Evolutionary conservation across 2,888 invertebrate genomes (phyloP).

Genomic region (Himalopsyche kuldschensis): DNA sequence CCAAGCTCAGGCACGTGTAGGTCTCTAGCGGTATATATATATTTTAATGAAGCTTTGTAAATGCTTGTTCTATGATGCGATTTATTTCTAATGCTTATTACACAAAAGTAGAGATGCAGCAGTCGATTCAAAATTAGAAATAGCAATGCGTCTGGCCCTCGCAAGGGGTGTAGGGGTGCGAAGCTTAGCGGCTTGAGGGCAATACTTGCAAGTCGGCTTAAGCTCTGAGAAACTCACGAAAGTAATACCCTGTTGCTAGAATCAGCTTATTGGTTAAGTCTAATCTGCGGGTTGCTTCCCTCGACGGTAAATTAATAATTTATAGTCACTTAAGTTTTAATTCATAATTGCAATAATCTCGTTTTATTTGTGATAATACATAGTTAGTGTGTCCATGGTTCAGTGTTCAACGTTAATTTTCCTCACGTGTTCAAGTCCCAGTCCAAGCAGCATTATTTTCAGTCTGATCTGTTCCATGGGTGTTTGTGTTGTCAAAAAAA

Average conservation of each 20-base stretch:
- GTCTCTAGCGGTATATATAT: too few species aligned
- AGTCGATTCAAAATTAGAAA: background rate
- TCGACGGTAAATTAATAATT: background rate
- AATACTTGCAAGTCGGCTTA: background rate
- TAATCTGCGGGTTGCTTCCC: conserved; percentile 7
- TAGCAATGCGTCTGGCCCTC: background rate
- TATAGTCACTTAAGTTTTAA: background rate
- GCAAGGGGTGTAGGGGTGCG: background rate
- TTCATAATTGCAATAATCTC: background rate
- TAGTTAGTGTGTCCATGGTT: too few species aligned
- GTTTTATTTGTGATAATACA: background rate
- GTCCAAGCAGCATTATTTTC: too few species aligned
- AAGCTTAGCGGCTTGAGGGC: background rate
- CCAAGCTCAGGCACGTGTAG: too few species aligned
- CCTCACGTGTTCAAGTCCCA: too few species aligned
- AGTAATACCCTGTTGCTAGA: conserved; percentile 14
- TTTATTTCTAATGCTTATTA: too few species aligned
- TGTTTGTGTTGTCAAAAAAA: too few species aligned
- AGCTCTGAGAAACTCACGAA: conserved; percentile 9
- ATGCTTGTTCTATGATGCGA: too few species aligned
- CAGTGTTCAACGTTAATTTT: too few species aligned
- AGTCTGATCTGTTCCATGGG: too few species aligned
- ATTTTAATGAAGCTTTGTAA: too few species aligned
- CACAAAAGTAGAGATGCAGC: too few species aligned
- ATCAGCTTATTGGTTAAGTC: conserved; percentile 26